Evolutionary conservation across 2,797 vertebrate species (phyloP), one percentile per base, ranked within the genome.

Genomic region (Aeoliscus strigatus): DNA sequence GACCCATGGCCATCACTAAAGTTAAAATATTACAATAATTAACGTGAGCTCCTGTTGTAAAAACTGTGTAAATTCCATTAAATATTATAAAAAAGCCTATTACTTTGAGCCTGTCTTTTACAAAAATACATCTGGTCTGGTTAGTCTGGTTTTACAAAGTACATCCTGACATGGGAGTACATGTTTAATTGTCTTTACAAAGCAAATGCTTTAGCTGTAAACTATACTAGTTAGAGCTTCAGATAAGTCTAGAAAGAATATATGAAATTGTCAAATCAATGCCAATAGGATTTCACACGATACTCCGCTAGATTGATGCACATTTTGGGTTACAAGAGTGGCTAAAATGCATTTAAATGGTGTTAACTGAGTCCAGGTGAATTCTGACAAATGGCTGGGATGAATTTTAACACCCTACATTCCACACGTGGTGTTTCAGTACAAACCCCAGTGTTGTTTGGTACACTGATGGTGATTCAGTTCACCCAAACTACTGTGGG

Each of bases 1-100:
- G 44, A 66, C 27, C 24, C 84, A 87, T 42, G 63, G 75, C 28
- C 91, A 93, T 79, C 90, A 94, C 42, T 94, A 75, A 89, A 80
- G 70, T 55, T 68, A 66, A 81, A 58, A 86, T 42, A 51, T 84
- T 82, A 72, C 39, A 59, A 27, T 35, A 21, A 40, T 41, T 44
- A 56, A 36, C 34, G 26, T 45, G 38, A 64, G 9, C 61, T 47
- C 58, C 34, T 73, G 56, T 73, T 86, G 82, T 84, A 81, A 78
- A 86, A 84, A 82, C 35, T 83, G 63, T 86, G 63, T 75, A 86
- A 73, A 84, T 86, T 66, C 50, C 26, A 87, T 70, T 85, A 88
- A 88, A 78, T 61, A 70, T 68, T 66, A 60, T 23, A 55, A 60
- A 33, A 4, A 46, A 1, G 13, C 25, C 26, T 27, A 9, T 28